Conservation (phyloP, 2,797 vertebrate genomes). For the Oryzias sinensis region DNA sequence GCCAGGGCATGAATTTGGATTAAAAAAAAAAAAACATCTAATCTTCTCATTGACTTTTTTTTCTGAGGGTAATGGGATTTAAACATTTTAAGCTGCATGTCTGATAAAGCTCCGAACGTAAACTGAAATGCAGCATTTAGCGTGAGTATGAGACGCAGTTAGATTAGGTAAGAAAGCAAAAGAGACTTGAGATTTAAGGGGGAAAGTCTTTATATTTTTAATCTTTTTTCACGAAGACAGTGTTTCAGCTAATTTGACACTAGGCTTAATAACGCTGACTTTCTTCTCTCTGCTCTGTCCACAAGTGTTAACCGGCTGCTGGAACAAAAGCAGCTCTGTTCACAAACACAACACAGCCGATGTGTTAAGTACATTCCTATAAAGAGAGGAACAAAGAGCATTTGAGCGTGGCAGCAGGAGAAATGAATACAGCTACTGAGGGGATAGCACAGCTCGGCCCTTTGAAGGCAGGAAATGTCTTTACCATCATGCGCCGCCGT, state of each 20-base stretch:
- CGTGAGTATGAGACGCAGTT: constrained; percentile 28
- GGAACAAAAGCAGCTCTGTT: constrained; percentile 70
- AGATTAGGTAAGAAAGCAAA: constrained; percentile 29
- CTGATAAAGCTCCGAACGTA: constrained; percentile 33
- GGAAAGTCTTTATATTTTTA: constrained; percentile 51
- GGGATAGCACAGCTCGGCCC: constrained; percentile 57
- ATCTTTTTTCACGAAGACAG: constrained; percentile 65
- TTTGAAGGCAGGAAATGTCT: constrained; percentile 73
- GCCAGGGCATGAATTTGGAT: constrained; percentile 31
- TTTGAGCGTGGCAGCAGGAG: constrained; percentile 64
- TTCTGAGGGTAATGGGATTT: neutral
- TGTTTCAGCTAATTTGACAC: constrained; percentile 66
- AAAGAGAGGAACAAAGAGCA: constrained; percentile 75
- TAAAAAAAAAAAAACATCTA: constrained; percentile 24
- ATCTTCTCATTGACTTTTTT: neutral
- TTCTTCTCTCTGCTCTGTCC: constrained; percentile 54
- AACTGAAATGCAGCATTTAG: constrained; percentile 28
- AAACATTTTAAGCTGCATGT: constrained; percentile 17
- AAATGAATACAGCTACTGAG: constrained; percentile 71
- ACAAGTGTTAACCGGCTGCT: constrained; percentile 63
- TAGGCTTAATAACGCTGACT: constrained; percentile 60
- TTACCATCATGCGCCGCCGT: constrained; percentile 46
- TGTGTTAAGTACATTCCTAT: constrained; percentile 76
- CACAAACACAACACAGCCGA: constrained; percentile 70
- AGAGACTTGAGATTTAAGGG: constrained; percentile 42